phyloP scores from a whole-genome alignment of 1,140 invertebrate genomes.

The Pectinophora gossypiella region DNA sequence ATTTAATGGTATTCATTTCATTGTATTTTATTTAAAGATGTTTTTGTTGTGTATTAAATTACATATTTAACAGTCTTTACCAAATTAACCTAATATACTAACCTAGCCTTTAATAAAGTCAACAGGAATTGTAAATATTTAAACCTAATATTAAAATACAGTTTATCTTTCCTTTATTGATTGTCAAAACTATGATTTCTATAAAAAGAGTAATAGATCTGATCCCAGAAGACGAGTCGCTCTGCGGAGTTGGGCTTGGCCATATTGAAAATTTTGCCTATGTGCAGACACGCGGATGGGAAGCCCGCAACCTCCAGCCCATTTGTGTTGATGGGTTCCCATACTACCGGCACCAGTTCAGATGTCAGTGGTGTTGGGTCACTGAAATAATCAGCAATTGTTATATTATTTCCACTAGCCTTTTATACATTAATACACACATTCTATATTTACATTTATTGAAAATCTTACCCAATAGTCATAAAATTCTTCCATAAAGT shows the following conservation, averaged over 20 bases:
- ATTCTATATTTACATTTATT: neutral
- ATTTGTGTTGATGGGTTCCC: conserved; percentile 33
- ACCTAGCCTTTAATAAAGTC: no score
- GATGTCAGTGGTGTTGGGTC: conserved; percentile 60
- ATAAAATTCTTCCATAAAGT: conserved; percentile 51
- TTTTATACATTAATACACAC: no score
- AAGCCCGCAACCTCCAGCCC: conserved; percentile 16
- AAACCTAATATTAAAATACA: neutral
- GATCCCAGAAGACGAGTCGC: conserved; percentile 46
- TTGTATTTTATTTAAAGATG: no score
- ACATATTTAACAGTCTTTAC: no score
- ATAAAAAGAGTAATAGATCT: conserved; percentile 52
- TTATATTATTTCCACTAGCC: neutral
- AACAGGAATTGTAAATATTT: no score
- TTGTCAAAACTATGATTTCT: conserved; percentile 18
- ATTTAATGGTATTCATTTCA: no score
- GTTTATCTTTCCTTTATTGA: neutral
- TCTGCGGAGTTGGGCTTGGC: conserved; percentile 18
- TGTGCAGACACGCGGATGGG: conserved; percentile 27
- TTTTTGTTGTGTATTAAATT: no score
- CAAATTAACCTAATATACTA: no score
- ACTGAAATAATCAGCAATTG: conserved; percentile 22
- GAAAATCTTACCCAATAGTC: conserved; percentile 38
- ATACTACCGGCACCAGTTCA: conserved; percentile 40
- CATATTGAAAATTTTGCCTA: conserved; percentile 23